Base-by-base conservation (phyloP, 2,113 vertebrate species). In the Asarcornis scutulata region DNA sequence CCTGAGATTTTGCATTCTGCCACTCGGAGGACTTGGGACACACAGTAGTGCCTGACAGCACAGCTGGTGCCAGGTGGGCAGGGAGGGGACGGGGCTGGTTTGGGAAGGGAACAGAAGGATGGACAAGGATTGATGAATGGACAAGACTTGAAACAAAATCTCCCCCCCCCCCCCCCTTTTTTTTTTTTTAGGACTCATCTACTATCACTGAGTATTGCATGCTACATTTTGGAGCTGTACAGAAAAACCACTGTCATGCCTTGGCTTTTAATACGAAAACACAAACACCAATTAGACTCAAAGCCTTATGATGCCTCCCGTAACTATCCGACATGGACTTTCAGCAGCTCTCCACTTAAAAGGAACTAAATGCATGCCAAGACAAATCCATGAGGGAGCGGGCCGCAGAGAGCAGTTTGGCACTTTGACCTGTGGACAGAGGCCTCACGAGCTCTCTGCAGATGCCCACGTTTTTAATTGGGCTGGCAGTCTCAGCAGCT, bases 21-120 rank as follows among this genome's bases (percentile, higher is more conserved):
- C 98, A 98, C 97, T 97, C 59, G 91, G 88, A 97, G 97, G 97
- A 86, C 94, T 78, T 13, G 75, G 98, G 98, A 98, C 97, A 89
- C 95, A 91, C 95, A 71, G 92, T 34, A 86, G 96, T 86, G 96
- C 96, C 97, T 98, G 97, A 96, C 59, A 72, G 97, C 97, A 97
- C 98, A 98, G 98, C 98, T 98, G 98, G 97, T 97, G 98, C 98
- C 98, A 98, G 98, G 98, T 98, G 98, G 97, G 97, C 97, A 95
- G 97, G 96, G 97, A 96, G 97, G 95, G 95, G 97, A 91, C 94
- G 1, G 59, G 23, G 92, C 94, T 86, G 96, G 93, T 92, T 97
- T 4, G 62, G 97, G 98, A 97, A 97, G 68, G 91, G 83, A 96
- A 97, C 98, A 97, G 97, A 98, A 97, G 98, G 97, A 86, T 93